A percentile compares a stretch with the other conserved stretches of the same genome.
Evolutionary conservation across 2,888 invertebrate species (phyloP).

Genomic region (Tipula unca): DNA sequence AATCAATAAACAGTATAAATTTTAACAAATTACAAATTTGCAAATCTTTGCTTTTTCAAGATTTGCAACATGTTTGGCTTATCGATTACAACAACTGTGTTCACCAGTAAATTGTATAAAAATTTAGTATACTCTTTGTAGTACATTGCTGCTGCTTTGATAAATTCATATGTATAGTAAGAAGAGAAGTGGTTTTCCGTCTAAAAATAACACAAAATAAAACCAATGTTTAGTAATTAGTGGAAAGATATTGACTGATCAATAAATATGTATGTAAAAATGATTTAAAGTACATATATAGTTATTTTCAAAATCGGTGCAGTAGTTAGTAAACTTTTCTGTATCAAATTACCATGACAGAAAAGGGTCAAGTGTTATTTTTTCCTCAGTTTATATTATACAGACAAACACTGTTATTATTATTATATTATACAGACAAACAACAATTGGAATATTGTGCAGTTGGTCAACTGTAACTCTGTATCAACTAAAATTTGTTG

Average conservation of each 20-base stretch:
- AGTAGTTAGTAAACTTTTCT: neutral
- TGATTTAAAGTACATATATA: neutral
- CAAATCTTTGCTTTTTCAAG: neutral
- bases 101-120: neutral
- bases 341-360: neutral
- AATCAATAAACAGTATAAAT: neutral
- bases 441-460: neutral
- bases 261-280: neutral
- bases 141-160: neutral
- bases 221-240: neutral
- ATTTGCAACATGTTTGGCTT: neutral
- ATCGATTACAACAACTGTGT: neutral
- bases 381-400: neutral
- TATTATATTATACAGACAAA: neutral
- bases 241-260: neutral
- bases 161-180: neutral
- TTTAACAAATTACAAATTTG: neutral
- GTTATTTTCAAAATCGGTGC: too few relatives aligned
- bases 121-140: neutral
- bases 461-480: neutral
- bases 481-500: neutral
- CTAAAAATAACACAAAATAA: neutral
- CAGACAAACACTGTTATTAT: too few relatives aligned
- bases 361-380: neutral
- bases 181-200: neutral